Percentiles rank a stretch among this genome's conserved stretches.
Evolutionary conservation across 2,797 vertebrate species (phyloP).

Genomic region (Acrossocheilus fasciatus): DNA sequence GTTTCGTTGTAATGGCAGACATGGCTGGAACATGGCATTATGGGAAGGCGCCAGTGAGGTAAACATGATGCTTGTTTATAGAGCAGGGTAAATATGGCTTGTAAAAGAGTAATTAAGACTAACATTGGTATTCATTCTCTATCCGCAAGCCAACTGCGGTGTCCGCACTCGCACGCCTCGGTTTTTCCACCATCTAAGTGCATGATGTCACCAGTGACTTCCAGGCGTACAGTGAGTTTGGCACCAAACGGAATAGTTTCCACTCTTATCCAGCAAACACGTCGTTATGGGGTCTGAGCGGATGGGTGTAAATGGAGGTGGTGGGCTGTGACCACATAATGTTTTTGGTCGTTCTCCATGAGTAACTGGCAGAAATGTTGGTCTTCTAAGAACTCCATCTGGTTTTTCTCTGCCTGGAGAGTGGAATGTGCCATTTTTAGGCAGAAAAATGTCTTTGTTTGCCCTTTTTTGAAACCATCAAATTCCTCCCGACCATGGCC

Average conservation of each 20-base stretch:
- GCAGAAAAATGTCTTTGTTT: slow-evolving; percentile 64
- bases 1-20: background rate
- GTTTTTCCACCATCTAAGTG: slow-evolving; percentile 34
- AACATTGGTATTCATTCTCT: background rate
- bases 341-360: slow-evolving; percentile 26
- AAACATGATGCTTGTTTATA: slow-evolving; percentile 27
- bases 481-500: slow-evolving; percentile 61
- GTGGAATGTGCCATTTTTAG: slow-evolving; percentile 58
- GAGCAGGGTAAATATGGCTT: slow-evolving; percentile 16
- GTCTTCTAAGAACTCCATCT: slow-evolving; percentile 47
- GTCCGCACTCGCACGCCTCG: background rate
- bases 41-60: slow-evolving; percentile 16
- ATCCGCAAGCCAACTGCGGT: background rate
- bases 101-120: slow-evolving; percentile 32
- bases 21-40: slow-evolving; percentile 5
- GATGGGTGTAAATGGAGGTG: slow-evolving; percentile 12
- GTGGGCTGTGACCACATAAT: slow-evolving; percentile 54
- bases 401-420: slow-evolving; percentile 56
- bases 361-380: slow-evolving; percentile 46
- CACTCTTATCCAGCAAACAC: slow-evolving; percentile 64
- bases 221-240: slow-evolving; percentile 56
- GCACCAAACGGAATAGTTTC: slow-evolving; percentile 69
- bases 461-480: slow-evolving; percentile 52
- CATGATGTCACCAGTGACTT: slow-evolving; percentile 71
- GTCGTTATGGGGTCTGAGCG: slow-evolving; percentile 35